Base-by-base conservation (phyloP, 2,113 vertebrate species). In the Silurus meridionalis region DNA sequence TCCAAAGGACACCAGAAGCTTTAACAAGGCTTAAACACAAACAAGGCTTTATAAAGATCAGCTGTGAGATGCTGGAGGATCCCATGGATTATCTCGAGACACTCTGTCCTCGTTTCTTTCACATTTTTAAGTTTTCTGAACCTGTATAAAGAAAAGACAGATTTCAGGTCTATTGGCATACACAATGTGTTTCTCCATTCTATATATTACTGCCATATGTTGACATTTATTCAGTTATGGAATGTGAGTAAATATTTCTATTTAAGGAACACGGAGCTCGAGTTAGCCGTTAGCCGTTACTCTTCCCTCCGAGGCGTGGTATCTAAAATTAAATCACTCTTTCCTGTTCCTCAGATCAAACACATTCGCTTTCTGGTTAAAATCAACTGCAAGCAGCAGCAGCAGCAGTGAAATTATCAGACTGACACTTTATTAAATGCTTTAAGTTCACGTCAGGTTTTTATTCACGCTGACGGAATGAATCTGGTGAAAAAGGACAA, bases 241-340 rank as follows among this genome's bases (percentile, higher is more conserved):
- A 53, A 52, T 53, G 25, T n/a, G 23, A n/a, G 23, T 77, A n/a
- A 77, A 55, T 77, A 55, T 25, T n/a, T 55, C 66, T 19, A 69
- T 25, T 53, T 53, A 14, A 67, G 53, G 10, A 80, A 13, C 53
- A 37, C 25, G 2, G 15, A 69, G 64, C 17, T 77, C 55, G 9
- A 50, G 11, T 87, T 82, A 60, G 66, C 23, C 85, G 80, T 85
- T 86, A 84, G 85, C 83, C 83, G 64, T 83, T 52, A 79, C 80
- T 28, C 37, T 8, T 53, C 52, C 79, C 72, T 57, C 82, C 23
- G 72, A 78, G 85, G 84, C 75, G 53, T 58, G 14, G n/a, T 88
- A 89, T 89, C 90, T 89, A 81, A 88, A 88, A 89, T 89, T 83
- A 87, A 88, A 90, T 90, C 88, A 69, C 78, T 88, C 63, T 84